These are phyloP conservation scores for Polydrusus cervinus DNA, from an alignment of 2,888 invertebrate genomes.

Conservation along the genomic window DNA sequence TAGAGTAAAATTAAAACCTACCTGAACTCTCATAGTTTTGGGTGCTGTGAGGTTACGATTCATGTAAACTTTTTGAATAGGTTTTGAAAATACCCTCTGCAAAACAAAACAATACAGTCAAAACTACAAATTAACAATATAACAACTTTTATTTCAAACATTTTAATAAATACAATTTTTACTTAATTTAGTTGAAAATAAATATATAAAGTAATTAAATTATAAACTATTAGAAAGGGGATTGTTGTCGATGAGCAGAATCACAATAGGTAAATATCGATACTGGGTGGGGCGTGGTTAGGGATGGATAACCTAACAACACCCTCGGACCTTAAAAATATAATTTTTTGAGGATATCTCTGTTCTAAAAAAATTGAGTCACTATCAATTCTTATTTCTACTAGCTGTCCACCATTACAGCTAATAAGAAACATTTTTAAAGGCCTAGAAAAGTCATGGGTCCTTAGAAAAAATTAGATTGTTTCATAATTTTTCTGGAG, in stretches of 20 bases:
- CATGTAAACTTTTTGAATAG: slow-evolving; percentile 63
- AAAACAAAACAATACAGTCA: slow-evolving; percentile 54
- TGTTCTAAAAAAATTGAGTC: no score
- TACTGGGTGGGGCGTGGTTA: no score
- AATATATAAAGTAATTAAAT: slow-evolving; percentile 19
- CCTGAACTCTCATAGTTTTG: slow-evolving; percentile 59
- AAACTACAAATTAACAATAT: slow-evolving; percentile 28
- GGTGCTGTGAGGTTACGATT: slow-evolving; percentile 58
- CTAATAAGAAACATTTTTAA: no score
- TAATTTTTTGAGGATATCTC: no score
- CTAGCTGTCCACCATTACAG: no score
- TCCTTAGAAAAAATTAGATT: no score
- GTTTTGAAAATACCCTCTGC: slow-evolving; percentile 64
- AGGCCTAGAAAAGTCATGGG: no score
- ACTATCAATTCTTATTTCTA: no score
- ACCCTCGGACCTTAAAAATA: no score
- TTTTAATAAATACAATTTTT: slow-evolving; percentile 40
- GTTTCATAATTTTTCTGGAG: no score
- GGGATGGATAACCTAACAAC: no score
- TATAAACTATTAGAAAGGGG: background rate
- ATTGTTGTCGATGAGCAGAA: background rate
- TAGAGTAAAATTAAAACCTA: slow-evolving; percentile 32
- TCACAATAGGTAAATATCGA: no score
- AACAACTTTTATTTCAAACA: slow-evolving; percentile 42
- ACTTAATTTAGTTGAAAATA: slow-evolving; percentile 22